Evolutionary conservation across 1,140 invertebrate species (phyloP).

Genomic region (Eupeodes corollae): DNA sequence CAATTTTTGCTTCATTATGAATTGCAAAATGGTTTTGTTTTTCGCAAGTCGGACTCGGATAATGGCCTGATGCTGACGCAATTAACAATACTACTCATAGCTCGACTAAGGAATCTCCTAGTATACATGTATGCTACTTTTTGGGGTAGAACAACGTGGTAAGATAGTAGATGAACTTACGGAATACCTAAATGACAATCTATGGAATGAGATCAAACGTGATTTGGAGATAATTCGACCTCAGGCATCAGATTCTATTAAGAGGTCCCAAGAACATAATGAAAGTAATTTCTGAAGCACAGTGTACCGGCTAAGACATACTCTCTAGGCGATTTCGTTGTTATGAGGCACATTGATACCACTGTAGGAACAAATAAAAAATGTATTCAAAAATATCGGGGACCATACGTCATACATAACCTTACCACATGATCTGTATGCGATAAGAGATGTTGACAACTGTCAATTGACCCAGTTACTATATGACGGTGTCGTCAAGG

Average conservation of each 20-base stretch:
- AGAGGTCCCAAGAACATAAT: conserved; percentile 5
- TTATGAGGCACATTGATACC: too few species aligned
- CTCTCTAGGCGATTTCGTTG: conserved; percentile 13
- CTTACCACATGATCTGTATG: conserved; percentile 16
- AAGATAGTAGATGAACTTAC: neutral
- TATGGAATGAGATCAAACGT: too few species aligned
- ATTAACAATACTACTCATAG: conserved; percentile 18
- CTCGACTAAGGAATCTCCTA: conserved; percentile 10
- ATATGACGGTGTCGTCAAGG: too few species aligned
- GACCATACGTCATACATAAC: conserved; percentile 12
- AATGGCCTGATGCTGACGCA: too few species aligned
- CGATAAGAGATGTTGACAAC: conserved; percentile 11
- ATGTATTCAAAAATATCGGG: conserved; percentile 15
- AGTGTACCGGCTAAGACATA: conserved; percentile 9
- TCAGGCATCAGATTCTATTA: neutral
- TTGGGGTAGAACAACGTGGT: conserved; percentile 6
- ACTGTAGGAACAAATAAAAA: conserved; percentile 13
- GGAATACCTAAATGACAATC: neutral
- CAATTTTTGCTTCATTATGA: neutral
- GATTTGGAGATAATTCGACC: too few species aligned
- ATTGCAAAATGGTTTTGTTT: conserved; percentile 5
- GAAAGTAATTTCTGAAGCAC: conserved; percentile 1
- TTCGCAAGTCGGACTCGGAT: too few species aligned
- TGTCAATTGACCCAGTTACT: too few species aligned
- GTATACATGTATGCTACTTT: conserved; percentile 11